Evolutionary conservation across 1,140 invertebrate species (phyloP).

Genomic region (Bemisia tabaci): DNA sequence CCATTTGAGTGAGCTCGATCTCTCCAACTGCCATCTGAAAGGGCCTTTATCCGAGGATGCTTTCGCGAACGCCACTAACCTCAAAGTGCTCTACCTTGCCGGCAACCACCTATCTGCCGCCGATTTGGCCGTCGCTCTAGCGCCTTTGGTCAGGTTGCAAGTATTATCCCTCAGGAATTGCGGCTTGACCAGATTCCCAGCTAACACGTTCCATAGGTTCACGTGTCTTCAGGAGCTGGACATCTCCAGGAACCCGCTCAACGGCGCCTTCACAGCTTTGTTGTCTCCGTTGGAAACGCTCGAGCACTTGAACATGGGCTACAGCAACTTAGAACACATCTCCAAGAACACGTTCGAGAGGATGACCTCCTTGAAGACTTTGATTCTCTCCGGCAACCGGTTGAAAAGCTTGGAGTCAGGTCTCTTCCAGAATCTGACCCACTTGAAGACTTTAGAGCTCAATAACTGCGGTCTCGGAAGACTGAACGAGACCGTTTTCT

Average conservation of each 20-base stretch:
- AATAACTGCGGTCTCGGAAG: slow-evolving; percentile 49
- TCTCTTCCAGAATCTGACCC: slow-evolving; percentile 49
- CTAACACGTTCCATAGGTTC: slow-evolving; percentile 46
- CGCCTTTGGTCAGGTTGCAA: slow-evolving; percentile 46
- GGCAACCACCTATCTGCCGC: slow-evolving; percentile 51
- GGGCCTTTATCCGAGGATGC: slow-evolving; percentile 49
- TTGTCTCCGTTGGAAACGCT: slow-evolving; percentile 48
- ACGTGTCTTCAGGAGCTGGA: slow-evolving; percentile 44
- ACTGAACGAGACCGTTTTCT: slow-evolving; percentile 48
- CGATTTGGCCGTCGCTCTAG: slow-evolving; percentile 48
- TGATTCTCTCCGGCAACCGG: slow-evolving; percentile 52
- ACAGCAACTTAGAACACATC: slow-evolving; percentile 49
- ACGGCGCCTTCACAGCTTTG: slow-evolving; percentile 48
- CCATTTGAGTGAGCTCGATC: slow-evolving; percentile 48
- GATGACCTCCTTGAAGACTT: slow-evolving; percentile 48
- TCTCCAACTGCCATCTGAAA: slow-evolving; percentile 52
- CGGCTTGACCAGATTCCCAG: slow-evolving; percentile 42
- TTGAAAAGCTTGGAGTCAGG: slow-evolving; percentile 49
- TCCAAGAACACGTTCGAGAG: slow-evolving; percentile 49
- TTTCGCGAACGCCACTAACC: slow-evolving; percentile 49
- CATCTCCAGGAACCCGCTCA: slow-evolving; percentile 51
- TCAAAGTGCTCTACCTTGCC: slow-evolving; percentile 46
- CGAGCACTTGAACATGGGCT: slow-evolving; percentile 57
- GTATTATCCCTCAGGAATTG: slow-evolving; percentile 51
- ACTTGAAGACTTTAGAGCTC: slow-evolving; percentile 47